These are phyloP conservation scores for Protobothrops mucrosquamatus DNA, from an alignment of 2,113 vertebrate species.

Conservation along the genomic window DNA sequence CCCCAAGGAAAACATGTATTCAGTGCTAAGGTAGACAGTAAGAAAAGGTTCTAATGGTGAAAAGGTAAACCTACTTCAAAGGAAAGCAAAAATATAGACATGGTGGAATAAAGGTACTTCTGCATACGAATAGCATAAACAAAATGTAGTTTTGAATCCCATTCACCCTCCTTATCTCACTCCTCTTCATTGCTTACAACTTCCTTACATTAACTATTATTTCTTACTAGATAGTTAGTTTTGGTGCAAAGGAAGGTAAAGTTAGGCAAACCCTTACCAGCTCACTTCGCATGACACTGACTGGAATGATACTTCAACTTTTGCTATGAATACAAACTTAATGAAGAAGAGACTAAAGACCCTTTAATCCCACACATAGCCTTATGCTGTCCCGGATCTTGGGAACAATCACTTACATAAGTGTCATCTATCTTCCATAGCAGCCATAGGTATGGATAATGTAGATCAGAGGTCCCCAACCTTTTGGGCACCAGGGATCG, in stretches of 20 bases:
- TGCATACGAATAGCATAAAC: no score
- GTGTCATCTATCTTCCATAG: neutral
- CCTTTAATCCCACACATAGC: neutral
- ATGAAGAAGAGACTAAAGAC: neutral
- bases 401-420: neutral
- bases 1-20: neutral
- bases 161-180: neutral
- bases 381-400: neutral
- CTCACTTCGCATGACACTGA: neutral
- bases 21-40: neutral
- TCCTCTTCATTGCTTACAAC: neutral
- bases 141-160: neutral
- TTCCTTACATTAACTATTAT: neutral
- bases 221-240: neutral
- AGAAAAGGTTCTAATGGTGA: neutral
- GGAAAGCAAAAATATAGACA: neutral
- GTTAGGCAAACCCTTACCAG: neutral
- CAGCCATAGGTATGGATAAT: neutral
- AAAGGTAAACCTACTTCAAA: neutral
- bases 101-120: neutral
- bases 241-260: neutral
- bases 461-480: neutral
- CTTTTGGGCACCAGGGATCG: no score
- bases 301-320: neutral
- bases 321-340: neutral